Conservation (phyloP, 2,888 invertebrate species). For the Autographa gamma region DNA sequence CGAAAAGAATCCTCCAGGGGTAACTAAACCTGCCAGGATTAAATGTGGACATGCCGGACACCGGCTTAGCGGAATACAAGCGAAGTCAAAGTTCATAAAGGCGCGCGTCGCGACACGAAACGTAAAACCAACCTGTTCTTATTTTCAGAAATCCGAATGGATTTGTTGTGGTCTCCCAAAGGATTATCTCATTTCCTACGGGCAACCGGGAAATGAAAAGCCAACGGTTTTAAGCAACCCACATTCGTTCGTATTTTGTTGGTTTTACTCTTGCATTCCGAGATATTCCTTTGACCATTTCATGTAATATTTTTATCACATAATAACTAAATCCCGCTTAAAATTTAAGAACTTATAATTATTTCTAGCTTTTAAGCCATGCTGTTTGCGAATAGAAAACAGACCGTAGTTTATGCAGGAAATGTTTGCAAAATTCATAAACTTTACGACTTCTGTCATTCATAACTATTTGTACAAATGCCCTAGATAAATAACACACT, state of each 20-base stretch:
- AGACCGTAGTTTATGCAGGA: neutral
- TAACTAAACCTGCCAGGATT: neutral
- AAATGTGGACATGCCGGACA: neutral
- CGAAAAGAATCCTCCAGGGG: neutral
- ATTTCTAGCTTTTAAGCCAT: no score
- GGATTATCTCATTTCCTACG: constrained; percentile 11
- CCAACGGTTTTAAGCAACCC: neutral
- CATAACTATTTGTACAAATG: neutral
- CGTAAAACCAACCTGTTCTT: neutral
- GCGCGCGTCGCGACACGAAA: neutral
- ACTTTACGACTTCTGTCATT: neutral
- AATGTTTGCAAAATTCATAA: neutral
- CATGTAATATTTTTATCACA: neutral
- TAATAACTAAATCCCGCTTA: no score
- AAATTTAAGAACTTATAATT: no score
- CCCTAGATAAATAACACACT: neutral
- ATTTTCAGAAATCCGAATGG: constrained; percentile 1
- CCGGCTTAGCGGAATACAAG: neutral
- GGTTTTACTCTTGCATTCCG: neutral
- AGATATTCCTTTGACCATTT: neutral
- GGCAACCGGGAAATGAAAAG: constrained; percentile 5
- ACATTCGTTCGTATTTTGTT: neutral
- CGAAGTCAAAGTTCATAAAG: neutral
- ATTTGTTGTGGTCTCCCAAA: neutral
- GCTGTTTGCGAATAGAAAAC: neutral